Evolutionary conservation across 2,888 invertebrate species (phyloP).

Genomic region (Hypomecis atomaria): DNA sequence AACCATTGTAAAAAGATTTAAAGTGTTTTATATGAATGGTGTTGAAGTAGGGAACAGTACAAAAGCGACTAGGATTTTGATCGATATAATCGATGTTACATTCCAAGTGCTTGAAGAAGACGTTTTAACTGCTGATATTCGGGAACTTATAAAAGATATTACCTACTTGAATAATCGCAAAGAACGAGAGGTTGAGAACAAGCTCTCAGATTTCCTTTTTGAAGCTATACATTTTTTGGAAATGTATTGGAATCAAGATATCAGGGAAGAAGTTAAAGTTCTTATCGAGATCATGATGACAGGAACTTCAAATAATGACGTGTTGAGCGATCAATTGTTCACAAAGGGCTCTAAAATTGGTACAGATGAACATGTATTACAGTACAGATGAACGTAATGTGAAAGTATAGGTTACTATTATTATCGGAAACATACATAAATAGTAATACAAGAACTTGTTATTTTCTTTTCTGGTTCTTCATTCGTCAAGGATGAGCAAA

Average conservation of each 20-base stretch:
- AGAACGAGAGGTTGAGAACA: constrained; percentile 33
- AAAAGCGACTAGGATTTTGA: constrained; percentile 52
- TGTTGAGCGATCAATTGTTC: constrained; percentile 44
- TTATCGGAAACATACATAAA: no score
- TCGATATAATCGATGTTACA: constrained; percentile 59
- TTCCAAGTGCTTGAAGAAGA: constrained; percentile 44
- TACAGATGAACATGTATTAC: constrained; percentile 19
- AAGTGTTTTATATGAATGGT: constrained; percentile 36
- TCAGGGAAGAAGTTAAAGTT: constrained; percentile 50
- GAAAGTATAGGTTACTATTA: no score
- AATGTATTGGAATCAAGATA: constrained; percentile 40
- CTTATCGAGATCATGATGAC: constrained; percentile 50
- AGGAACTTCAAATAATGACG: constrained; percentile 37
- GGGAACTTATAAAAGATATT: constrained; percentile 42
- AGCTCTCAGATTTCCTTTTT: constrained; percentile 42
- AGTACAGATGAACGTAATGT: no score
- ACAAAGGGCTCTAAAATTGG: constrained; percentile 52
- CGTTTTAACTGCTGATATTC: constrained; percentile 41
- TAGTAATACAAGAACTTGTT: no score
- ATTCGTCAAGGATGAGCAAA: no score
- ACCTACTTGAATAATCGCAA: constrained; percentile 40
- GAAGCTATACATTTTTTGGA: background rate
- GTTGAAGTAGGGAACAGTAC: constrained; percentile 37
- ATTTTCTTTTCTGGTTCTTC: no score
- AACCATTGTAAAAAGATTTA: constrained; percentile 49